phyloP scores from a whole-genome alignment of 1,140 invertebrate genomes.

The Lepidurus arcticus region DNA sequence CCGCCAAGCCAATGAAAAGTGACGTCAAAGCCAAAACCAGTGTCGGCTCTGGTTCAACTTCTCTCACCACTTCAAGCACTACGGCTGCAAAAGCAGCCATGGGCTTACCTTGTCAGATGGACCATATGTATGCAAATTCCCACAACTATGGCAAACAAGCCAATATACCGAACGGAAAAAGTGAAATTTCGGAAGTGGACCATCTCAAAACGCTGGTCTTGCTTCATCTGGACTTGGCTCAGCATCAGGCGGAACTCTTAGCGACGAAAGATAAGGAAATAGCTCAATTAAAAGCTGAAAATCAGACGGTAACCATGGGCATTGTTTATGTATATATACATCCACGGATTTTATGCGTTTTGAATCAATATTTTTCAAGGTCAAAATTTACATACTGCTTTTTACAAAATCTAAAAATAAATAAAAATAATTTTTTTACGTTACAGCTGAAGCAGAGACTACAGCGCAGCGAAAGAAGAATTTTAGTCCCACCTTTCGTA shows the following conservation, averaged over 20 bases:
- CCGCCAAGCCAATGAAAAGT: slow-evolving; percentile 13
- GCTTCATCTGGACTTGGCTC: slow-evolving; percentile 65
- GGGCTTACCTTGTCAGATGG: slow-evolving; percentile 47
- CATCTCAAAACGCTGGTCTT: slow-evolving; percentile 60
- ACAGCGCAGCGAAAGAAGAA: slow-evolving; percentile 45
- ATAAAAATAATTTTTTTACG: slow-evolving; percentile 23
- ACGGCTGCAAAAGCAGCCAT: slow-evolving; percentile 30
- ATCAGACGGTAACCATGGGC: slow-evolving; percentile 54
- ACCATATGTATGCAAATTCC: slow-evolving; percentile 54
- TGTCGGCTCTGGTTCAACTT: not conserved
- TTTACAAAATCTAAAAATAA: not conserved
- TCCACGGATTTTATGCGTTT: not conserved
- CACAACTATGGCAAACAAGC: slow-evolving; percentile 44
- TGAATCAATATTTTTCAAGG: not conserved
- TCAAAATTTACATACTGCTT: not conserved
- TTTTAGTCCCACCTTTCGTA: slow-evolving; percentile 39
- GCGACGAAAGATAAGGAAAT: slow-evolving; percentile 60
- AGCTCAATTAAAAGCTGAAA: slow-evolving; percentile 55
- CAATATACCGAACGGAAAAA: slow-evolving; percentile 46
- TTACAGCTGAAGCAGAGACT: slow-evolving; percentile 44
- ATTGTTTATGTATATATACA: slow-evolving; percentile 25
- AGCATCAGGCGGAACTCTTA: slow-evolving; percentile 64
- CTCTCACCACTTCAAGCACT: not conserved
- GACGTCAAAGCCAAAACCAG: slow-evolving; percentile 21
- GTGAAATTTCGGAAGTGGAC: slow-evolving; percentile 53